Evolutionary conservation across 1,140 invertebrate species (phyloP).

Genomic region (Meteorus sp.): DNA sequence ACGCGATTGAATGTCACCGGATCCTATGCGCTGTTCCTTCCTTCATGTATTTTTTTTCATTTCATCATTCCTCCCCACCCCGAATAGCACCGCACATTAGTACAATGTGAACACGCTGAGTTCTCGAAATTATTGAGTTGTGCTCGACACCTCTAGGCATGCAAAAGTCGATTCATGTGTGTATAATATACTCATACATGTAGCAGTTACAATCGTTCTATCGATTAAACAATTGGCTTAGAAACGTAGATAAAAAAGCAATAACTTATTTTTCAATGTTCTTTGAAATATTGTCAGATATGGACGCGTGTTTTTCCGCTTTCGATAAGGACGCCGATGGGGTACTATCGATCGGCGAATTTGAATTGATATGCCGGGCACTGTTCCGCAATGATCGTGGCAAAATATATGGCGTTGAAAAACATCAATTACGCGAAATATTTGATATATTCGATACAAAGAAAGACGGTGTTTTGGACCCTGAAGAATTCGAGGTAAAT

Average conservation of each 20-base stretch:
- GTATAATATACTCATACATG: neutral
- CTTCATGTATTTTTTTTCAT: no score
- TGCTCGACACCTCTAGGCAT: no score
- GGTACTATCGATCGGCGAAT: conserved; percentile 75
- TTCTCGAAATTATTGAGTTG: no score
- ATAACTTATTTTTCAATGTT: no score
- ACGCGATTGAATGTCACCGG: no score
- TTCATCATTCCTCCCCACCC: no score
- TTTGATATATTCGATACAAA: conserved; percentile 81
- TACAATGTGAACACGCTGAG: no score
- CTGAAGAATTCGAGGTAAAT: conserved; percentile 73
- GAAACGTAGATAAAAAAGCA: conserved; percentile 33
- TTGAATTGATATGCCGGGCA: conserved; percentile 78
- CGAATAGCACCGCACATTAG: no score
- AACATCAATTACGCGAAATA: conserved; percentile 73
- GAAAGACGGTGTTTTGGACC: conserved; percentile 77
- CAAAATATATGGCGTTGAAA: conserved; percentile 78
- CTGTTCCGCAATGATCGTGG: conserved; percentile 85
- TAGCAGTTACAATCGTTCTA: conserved; percentile 37
- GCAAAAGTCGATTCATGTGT: conserved; percentile 9
- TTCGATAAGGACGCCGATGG: conserved; percentile 88
- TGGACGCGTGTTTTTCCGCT: conserved; percentile 85
- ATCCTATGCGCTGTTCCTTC: no score
- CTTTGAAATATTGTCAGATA: conserved; percentile 53
- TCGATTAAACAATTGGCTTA: conserved; percentile 53